Conservation (phyloP, 2,888 invertebrate species). For the Microplitis deprimator region DNA sequence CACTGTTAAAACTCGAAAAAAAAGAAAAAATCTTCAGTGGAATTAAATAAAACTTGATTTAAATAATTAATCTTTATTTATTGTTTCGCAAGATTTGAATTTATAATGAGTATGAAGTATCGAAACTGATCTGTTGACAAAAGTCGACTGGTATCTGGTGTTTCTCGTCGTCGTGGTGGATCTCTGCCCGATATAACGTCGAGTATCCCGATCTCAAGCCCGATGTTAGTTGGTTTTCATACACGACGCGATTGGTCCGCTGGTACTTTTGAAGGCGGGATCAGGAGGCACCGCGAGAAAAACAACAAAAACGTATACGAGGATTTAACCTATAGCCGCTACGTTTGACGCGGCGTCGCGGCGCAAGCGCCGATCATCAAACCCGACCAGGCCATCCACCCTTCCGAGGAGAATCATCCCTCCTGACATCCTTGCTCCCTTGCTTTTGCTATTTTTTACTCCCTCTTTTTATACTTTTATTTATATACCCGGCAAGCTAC, state of each 20-base stretch:
- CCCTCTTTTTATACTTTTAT: not conserved
- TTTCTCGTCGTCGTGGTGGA: constrained; percentile 51
- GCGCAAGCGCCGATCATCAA: constrained; percentile 58
- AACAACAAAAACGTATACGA: constrained; percentile 68
- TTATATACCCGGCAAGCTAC: not conserved
- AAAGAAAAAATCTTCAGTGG: not conserved
- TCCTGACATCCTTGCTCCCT: constrained; percentile 29
- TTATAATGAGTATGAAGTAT: not conserved
- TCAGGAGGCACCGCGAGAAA: constrained; percentile 70
- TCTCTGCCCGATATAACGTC: constrained; percentile 48
- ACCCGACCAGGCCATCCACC: constrained; percentile 38
- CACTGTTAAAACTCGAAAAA: not conserved
- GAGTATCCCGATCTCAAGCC: constrained; percentile 54
- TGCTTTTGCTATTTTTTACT: constrained; percentile 9
- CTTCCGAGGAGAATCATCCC: constrained; percentile 26
- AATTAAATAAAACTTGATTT: not conserved
- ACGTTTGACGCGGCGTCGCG: constrained; percentile 67
- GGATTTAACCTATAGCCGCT: constrained; percentile 71
- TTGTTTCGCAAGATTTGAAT: not conserved
- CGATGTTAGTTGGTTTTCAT: constrained; percentile 18
- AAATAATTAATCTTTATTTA: not conserved
- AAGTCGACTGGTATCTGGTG: constrained; percentile 35
- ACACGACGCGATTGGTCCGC: constrained; percentile 65
- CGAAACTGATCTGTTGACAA: constrained; percentile 44
- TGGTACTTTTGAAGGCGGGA: constrained; percentile 70